Conservation (phyloP, 2,113 vertebrate genomes). For the Oophaga pumilio region DNA sequence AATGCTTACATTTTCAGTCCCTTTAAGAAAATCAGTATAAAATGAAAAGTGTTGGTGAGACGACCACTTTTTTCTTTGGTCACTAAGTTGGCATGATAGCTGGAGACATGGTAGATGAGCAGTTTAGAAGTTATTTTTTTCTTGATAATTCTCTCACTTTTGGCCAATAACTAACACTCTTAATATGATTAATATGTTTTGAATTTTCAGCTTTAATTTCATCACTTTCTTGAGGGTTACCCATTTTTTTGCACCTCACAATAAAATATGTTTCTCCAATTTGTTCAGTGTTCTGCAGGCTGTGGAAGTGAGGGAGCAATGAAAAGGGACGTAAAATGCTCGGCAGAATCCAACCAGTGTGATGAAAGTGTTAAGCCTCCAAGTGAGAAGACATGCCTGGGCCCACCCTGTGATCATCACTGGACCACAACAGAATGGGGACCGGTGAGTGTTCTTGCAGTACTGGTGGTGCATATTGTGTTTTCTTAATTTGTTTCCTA, state of each 20-base stretch:
- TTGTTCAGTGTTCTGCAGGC: conserved; percentile 77
- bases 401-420: conserved; percentile 79
- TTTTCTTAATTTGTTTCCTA: no score
- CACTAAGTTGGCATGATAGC: background rate
- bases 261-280: background rate
- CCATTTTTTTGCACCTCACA: background rate
- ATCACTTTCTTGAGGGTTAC: no score
- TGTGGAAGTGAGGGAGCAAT: conserved; percentile 74
- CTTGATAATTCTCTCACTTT: background rate
- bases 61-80: background rate
- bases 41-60: no score
- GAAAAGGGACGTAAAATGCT: conserved; percentile 84
- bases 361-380: conserved; percentile 74
- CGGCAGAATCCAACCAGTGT: conserved; percentile 74
- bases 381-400: conserved; percentile 73
- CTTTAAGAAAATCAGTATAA: no score
- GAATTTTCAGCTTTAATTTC: no score
- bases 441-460: conserved; percentile 76
- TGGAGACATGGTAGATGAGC: background rate
- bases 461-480: background rate
- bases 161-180: background rate
- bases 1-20: background rate
- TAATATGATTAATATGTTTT: no score
- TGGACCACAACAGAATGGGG: conserved; percentile 87
- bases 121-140: background rate